phyloP scores from a whole-genome alignment of 2,797 vertebrate genomes.

The Naso thynnoides region DNA sequence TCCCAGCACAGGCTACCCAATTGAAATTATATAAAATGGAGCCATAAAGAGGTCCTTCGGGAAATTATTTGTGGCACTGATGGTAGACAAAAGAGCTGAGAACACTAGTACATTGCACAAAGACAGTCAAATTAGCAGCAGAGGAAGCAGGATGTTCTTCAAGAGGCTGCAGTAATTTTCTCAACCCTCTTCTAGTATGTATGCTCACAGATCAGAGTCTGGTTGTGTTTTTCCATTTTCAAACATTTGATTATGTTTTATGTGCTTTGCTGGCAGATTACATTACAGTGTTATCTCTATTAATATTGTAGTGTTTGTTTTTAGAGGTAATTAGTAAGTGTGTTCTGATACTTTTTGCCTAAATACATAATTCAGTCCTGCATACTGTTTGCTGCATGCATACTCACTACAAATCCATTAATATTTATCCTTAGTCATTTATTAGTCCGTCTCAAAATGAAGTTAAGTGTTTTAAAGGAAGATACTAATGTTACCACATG shows the following conservation, averaged over 20 bases:
- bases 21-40: slow-evolving; percentile 13
- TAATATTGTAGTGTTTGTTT: not conserved
- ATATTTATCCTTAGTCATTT: not conserved
- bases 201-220: not conserved
- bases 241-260: not conserved
- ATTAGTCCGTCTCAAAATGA: not conserved
- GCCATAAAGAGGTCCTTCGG: slow-evolving; percentile 8
- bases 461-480: not conserved
- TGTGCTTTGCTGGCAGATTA: not conserved
- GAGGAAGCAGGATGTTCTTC: not conserved
- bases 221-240: not conserved
- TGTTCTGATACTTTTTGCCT: not conserved
- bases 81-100: not conserved
- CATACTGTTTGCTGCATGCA: not conserved
- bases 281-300: not conserved
- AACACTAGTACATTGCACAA: not conserved
- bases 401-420: not conserved
- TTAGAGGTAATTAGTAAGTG: not conserved
- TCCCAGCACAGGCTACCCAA: slow-evolving; percentile 5
- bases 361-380: not conserved
- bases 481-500: too few species aligned
- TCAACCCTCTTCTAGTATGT: not conserved
- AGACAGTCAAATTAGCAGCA: not conserved
- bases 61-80: slow-evolving; percentile 14
- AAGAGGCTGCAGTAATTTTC: not conserved